A percentile compares a stretch with the other conserved stretches of the same genome.
These are phyloP conservation scores for Pollachius pollachius DNA, from an alignment of 2,113 vertebrate genomes.

Conservation along the genomic window DNA sequence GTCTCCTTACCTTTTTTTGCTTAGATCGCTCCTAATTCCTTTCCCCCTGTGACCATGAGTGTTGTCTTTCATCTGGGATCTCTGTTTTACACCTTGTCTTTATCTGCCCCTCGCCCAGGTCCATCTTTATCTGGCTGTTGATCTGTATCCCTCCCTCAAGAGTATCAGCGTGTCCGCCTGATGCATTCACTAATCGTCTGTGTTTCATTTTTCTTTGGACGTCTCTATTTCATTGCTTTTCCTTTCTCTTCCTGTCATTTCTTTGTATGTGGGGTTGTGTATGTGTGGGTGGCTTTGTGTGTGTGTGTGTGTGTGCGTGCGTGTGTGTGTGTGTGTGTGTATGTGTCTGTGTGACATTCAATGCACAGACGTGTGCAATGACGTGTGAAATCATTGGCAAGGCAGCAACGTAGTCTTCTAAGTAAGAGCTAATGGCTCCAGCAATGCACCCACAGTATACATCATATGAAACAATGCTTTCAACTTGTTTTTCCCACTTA, in stretches of 20 bases:
- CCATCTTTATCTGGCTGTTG: conserved; percentile 38
- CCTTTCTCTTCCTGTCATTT: no score
- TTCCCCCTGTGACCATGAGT: neutral
- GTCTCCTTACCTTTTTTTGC: conserved; percentile 11
- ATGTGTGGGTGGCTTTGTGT: neutral
- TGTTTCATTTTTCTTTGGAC: no score
- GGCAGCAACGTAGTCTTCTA: neutral
- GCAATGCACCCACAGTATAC: conserved; percentile 9
- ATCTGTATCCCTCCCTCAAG: conserved; percentile 26
- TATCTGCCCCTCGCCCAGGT: conserved; percentile 23
- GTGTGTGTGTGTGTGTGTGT: neutral
- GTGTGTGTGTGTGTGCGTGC: conserved; percentile 1
- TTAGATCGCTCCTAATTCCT: neutral
- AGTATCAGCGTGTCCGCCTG: no score
- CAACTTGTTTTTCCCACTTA: conserved; percentile 28
- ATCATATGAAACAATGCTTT: conserved; percentile 23
- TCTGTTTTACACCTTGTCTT: conserved; percentile 30
- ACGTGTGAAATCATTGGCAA: neutral
- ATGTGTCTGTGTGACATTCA: neutral
- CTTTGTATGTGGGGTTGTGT: conserved; percentile 7
- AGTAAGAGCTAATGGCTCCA: conserved; percentile 13
- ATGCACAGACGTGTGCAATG: neutral
- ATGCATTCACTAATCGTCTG: no score
- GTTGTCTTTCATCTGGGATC: conserved; percentile 14
- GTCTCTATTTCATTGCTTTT: no score